Evolutionary conservation across 2,113 vertebrate species (phyloP).

Genomic region (Electrona antarctica): DNA sequence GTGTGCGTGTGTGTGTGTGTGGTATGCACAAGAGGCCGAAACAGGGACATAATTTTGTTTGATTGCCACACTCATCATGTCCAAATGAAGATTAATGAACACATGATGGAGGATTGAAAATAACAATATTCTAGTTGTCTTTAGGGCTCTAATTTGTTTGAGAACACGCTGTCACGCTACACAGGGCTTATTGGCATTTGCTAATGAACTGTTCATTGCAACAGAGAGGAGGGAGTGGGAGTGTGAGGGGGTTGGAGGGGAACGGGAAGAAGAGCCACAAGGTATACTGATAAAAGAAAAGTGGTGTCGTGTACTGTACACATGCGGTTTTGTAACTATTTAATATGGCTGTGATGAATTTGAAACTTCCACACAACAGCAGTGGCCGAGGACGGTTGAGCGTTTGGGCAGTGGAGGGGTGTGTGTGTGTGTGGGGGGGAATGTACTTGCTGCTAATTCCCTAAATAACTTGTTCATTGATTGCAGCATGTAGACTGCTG

Average conservation of each 20-base stretch:
- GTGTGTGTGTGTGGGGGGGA: no score
- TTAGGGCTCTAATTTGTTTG: conserved; percentile 74
- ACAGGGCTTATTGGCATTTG: conserved; percentile 72
- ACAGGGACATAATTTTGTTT: conserved; percentile 72
- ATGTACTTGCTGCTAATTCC: conserved; percentile 47
- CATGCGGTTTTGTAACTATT: conserved; percentile 25
- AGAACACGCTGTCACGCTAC: conserved; percentile 72
- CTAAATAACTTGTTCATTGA: conserved; percentile 75
- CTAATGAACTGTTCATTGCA: conserved; percentile 69
- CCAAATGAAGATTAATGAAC: conserved; percentile 80
- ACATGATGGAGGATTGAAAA: conserved; percentile 72
- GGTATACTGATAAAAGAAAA: not conserved
- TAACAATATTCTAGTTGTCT: conserved; percentile 75
- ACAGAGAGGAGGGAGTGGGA: conserved; percentile 23
- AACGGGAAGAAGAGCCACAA: conserved; percentile 6
- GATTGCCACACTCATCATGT: conserved; percentile 75
- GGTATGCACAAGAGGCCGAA: conserved; percentile 65
- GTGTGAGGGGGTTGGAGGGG: not conserved
- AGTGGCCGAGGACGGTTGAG: conserved; percentile 32
- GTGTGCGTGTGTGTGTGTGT: conserved; percentile 3
- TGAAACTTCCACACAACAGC: conserved; percentile 15
- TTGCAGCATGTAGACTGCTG: conserved; percentile 67
- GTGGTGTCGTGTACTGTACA: not conserved
- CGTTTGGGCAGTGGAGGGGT: conserved; percentile 12
- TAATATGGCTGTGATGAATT: conserved; percentile 26